Conservation (phyloP, 2,888 invertebrate genomes). For the Teinopalpus imperialis region DNA sequence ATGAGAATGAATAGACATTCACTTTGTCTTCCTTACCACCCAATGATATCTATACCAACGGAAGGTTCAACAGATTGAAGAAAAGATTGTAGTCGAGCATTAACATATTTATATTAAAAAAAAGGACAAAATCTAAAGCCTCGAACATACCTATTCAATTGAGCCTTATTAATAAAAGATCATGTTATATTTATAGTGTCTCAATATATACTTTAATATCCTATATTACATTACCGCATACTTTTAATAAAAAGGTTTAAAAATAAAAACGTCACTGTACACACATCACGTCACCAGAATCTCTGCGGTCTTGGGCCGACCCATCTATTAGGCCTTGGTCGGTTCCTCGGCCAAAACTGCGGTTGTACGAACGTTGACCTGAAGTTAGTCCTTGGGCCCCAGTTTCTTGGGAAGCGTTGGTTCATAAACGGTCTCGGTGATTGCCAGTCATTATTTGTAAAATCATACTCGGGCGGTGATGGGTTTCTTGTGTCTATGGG, state of each 20-base stretch:
- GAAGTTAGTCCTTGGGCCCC: conserved; percentile 60
- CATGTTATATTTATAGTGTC: conserved; percentile 11
- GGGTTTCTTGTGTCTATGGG: conserved; percentile 30
- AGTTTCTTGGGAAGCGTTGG: conserved; percentile 65
- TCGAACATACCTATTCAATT: too few relatives aligned
- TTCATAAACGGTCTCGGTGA: conserved; percentile 42
- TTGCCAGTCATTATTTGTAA: conserved; percentile 42
- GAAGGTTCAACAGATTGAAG: too few relatives aligned
- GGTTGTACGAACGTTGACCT: conserved; percentile 42
- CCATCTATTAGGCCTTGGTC: conserved; percentile 65
- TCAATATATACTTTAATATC: conserved; percentile 15
- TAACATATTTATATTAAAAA: too few relatives aligned
- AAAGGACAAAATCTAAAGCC: too few relatives aligned
- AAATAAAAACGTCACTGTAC: conserved; percentile 25
- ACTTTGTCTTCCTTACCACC: too few relatives aligned
- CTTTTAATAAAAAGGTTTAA: too few relatives aligned
- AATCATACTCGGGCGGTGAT: conserved; percentile 43
- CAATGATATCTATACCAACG: too few relatives aligned
- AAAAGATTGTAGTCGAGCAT: too few relatives aligned
- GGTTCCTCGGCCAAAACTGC: conserved; percentile 57
- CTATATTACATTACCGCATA: conserved; percentile 5
- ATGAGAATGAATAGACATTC: too few relatives aligned
- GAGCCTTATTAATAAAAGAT: conserved; percentile 18
- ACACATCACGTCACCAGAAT: conserved; percentile 66
- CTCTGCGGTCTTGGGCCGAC: conserved; percentile 65